Conservation (phyloP, 2,113 vertebrate genomes). For the Seriola rivoliana region DNA sequence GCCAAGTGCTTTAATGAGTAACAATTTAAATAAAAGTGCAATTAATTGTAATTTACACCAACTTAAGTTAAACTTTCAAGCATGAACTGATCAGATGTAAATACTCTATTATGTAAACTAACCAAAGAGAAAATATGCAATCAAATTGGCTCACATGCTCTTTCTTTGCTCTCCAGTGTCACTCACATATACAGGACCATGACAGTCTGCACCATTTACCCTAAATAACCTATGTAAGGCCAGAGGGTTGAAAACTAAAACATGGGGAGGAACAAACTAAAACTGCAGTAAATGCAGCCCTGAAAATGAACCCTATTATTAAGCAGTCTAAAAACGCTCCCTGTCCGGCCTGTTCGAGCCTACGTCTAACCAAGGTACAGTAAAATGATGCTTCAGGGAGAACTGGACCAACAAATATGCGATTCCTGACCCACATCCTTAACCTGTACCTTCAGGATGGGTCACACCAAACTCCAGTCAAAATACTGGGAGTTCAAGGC, state of each 20-base stretch:
- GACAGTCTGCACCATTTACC: not conserved
- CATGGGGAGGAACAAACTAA: not conserved
- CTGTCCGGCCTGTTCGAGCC: not conserved
- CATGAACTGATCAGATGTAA: not conserved
- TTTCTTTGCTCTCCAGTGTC: not conserved
- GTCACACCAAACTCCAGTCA: constrained; percentile 1
- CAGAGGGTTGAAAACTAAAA: constrained; percentile 6
- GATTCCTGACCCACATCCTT: not conserved
- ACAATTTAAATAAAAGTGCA: too few species aligned
- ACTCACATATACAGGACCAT: not conserved
- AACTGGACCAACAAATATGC: not conserved
- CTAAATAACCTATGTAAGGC: not conserved
- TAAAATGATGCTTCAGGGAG: not conserved
- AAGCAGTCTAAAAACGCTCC: constrained; percentile 56
- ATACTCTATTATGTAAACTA: not conserved
- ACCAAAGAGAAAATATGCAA: not conserved
- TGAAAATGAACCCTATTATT: constrained; percentile 65
- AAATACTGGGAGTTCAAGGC: not conserved
- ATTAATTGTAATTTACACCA: not conserved
- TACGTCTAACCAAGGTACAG: constrained; percentile 10
- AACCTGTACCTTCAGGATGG: constrained; percentile 1
- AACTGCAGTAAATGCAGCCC: constrained; percentile 46
- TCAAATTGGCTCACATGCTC: not conserved
- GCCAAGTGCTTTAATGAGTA: too few species aligned
- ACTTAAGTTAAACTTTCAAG: not conserved